Percentiles rank a stretch among this genome's conserved stretches.
These are phyloP conservation scores for Tachysurus fulvidraco DNA, from an alignment of 2,113 vertebrate species.

Conservation along the genomic window DNA sequence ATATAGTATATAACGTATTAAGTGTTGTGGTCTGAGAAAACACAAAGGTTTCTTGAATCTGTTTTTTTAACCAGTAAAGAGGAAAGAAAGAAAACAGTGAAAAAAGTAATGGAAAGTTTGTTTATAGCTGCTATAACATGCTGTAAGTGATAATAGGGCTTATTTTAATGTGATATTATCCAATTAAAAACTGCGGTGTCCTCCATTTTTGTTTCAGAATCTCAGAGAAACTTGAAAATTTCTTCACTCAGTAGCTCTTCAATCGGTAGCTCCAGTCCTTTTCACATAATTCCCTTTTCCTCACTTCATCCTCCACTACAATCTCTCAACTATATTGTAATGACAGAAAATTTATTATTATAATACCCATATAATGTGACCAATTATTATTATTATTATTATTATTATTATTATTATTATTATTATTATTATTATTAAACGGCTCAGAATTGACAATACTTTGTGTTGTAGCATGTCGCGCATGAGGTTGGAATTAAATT, in stretches of 20 bases:
- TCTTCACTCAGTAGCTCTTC: background rate
- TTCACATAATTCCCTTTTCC: no score
- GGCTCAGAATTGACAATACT: no score
- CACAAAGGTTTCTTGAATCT: background rate
- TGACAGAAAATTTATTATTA: no score
- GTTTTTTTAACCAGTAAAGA: background rate
- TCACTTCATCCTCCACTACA: no score
- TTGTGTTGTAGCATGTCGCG: no score
- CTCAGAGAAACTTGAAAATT: background rate
- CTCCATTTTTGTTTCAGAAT: background rate
- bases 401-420: no score
- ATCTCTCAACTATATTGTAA: no score
- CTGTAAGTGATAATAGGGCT: background rate
- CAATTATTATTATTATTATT: no score
- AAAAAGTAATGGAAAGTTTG: background rate
- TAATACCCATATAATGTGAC: no score
- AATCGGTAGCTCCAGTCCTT: background rate
- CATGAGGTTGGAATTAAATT: no score
- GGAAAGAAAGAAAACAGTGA: background rate
- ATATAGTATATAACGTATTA: background rate
- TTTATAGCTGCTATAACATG: background rate
- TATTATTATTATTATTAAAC: no score
- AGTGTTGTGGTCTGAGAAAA: background rate
- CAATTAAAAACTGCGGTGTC: background rate
- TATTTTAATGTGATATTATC: background rate